Evolutionary conservation across 2,797 vertebrate genomes (phyloP).

Genomic region (Neoniphon sammara): DNA sequence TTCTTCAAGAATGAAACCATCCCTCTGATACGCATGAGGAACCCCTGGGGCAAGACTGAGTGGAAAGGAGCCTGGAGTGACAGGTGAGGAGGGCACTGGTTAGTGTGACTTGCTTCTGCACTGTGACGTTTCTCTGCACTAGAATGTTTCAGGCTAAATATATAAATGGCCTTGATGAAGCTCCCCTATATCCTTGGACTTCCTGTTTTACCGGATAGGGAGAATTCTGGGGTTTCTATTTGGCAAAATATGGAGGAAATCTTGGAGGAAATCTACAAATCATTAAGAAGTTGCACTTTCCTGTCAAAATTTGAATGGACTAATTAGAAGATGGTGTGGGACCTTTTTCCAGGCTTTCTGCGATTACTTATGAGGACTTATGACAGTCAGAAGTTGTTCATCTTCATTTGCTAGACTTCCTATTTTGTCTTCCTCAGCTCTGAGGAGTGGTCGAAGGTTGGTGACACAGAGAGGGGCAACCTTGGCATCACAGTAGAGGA

Average conservation of each 20-base stretch:
- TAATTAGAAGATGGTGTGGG: too few relatives aligned
- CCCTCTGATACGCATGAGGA: constrained; percentile 93
- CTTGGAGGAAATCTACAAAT: too few relatives aligned
- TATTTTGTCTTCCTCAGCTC: constrained; percentile 80
- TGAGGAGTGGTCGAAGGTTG: constrained; percentile 92
- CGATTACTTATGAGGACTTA: too few relatives aligned
- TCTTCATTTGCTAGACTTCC: neutral
- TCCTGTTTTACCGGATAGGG: too few relatives aligned
- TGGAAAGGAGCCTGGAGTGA: constrained; percentile 96
- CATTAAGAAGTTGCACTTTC: too few relatives aligned
- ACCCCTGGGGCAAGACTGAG: constrained; percentile 93
- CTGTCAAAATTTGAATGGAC: too few relatives aligned
- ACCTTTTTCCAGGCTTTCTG: too few relatives aligned
- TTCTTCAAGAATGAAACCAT: constrained; percentile 89
- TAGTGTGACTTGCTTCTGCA: neutral
- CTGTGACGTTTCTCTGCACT: neutral
- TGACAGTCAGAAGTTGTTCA: too few relatives aligned
- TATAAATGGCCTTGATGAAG: too few relatives aligned
- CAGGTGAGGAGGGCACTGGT: constrained; percentile 78
- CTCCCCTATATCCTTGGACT: too few relatives aligned
- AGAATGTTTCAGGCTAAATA: neutral
- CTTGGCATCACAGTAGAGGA: constrained; percentile 89
- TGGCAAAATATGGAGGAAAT: too few relatives aligned
- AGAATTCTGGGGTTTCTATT: too few relatives aligned
- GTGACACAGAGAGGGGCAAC: constrained; percentile 82